A percentile compares a stretch with the other conserved stretches of the same genome.
phyloP scores from a whole-genome alignment of 2,888 invertebrate genomes.

The Aphelenchoides bicaudatus region DNA sequence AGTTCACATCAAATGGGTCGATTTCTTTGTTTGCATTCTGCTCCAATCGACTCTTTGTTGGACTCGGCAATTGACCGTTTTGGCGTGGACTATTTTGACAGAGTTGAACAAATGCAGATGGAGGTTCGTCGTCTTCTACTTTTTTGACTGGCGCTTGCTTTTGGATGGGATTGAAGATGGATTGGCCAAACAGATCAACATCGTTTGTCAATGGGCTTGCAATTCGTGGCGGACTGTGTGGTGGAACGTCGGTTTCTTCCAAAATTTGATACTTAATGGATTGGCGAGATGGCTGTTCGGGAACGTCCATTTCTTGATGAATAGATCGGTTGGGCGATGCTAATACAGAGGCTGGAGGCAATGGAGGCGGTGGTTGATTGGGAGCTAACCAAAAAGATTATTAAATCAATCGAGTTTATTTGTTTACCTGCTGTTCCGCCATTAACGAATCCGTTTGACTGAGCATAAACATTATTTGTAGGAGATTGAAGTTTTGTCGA shows the following conservation, averaged over 20 bases:
- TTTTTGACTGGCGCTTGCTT: neutral
- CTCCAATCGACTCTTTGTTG: neutral
- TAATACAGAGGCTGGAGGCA: constrained; percentile 17
- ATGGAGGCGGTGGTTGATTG: constrained; percentile 27
- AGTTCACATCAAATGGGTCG: constrained; percentile 57
- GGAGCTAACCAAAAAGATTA: constrained; percentile 25
- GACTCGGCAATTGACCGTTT: neutral
- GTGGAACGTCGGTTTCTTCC: constrained; percentile 37
- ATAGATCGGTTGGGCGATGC: too few species aligned
- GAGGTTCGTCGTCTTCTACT: neutral
- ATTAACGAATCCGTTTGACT: too few species aligned
- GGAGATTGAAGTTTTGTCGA: too few species aligned
- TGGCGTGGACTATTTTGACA: neutral
- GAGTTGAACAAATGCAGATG: too few species aligned
- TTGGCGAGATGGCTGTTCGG: constrained; percentile 18
- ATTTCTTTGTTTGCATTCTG: neutral
- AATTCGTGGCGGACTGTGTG: constrained; percentile 26
- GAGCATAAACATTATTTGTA: too few species aligned
- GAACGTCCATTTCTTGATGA: neutral
- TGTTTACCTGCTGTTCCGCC: too few species aligned
- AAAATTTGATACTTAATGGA: constrained; percentile 40
- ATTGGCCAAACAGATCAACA: constrained; percentile 26
- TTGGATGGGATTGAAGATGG: constrained; percentile 23
- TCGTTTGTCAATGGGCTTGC: constrained; percentile 5
- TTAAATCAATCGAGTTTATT: too few species aligned